Percentiles rank a stretch among this genome's conserved stretches.
phyloP scores from a whole-genome alignment of 2,113 vertebrate genomes.

The Lepus americanus region DNA sequence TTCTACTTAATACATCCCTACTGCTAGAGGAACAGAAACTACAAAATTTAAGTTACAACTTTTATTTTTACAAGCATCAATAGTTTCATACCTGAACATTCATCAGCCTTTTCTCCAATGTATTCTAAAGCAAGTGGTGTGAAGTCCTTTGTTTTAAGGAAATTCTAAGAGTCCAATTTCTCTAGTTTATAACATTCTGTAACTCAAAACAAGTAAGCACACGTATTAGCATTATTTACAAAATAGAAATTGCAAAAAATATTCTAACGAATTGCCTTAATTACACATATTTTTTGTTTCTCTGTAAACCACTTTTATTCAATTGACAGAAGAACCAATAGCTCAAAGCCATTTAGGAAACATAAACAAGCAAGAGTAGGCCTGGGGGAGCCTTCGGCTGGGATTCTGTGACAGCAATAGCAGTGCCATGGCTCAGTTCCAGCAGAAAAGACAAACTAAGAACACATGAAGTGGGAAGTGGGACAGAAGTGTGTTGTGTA shows the following conservation, averaged over 20 bases:
- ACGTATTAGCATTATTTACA: conserved; percentile 35
- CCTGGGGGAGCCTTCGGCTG: neutral
- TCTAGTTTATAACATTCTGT: conserved; percentile 11
- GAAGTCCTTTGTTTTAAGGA: conserved; percentile 4
- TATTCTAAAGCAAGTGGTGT: neutral
- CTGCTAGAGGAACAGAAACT: neutral
- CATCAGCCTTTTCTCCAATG: neutral
- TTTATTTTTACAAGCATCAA: conserved; percentile 2
- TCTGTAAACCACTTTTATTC: conserved; percentile 56
- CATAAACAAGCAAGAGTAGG: neutral
- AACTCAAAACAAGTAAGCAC: conserved; percentile 26
- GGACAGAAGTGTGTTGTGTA: neutral
- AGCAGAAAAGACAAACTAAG: neutral
- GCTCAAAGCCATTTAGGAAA: conserved; percentile 1
- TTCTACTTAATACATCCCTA: neutral
- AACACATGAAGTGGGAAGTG: neutral
- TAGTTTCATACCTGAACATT: conserved; percentile 26
- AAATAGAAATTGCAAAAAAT: conserved; percentile 49
- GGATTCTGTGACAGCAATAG: neutral
- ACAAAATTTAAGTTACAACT: neutral
- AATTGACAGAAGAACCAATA: conserved; percentile 12
- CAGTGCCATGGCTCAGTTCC: neutral
- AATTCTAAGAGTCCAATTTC: conserved; percentile 16
- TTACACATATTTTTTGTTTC: conserved; percentile 37
- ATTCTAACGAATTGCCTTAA: conserved; percentile 40